phyloP scores from a whole-genome alignment of 2,888 invertebrate species.

The Megastigmus dorsalis region DNA sequence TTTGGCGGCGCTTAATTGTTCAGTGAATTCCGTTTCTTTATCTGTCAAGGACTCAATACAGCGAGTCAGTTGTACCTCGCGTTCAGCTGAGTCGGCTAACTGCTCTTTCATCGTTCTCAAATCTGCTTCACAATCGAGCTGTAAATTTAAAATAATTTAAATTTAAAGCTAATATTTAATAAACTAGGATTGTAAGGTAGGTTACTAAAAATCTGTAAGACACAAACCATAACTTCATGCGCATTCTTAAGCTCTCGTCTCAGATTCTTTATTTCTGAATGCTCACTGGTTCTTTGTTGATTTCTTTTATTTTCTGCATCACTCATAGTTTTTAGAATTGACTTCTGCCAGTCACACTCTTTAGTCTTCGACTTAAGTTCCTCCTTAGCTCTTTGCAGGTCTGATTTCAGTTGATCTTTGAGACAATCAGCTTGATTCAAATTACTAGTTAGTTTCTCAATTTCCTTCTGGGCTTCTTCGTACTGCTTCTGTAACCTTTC shows the following conservation, averaged over 20 bases:
- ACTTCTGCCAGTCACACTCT: slow-evolving; percentile 77
- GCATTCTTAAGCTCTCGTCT: slow-evolving; percentile 64
- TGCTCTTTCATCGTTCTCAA: slow-evolving; percentile 64
- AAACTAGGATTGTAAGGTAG: too few species aligned
- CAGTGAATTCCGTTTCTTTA: slow-evolving; percentile 80
- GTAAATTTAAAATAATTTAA: slow-evolving; percentile 1
- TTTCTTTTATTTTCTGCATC: slow-evolving; percentile 67
- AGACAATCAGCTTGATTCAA: slow-evolving; percentile 67
- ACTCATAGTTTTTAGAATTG: slow-evolving; percentile 72
- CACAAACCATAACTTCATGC: slow-evolving; percentile 63
- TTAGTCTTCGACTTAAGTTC: slow-evolving; percentile 76
- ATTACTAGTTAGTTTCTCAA: slow-evolving; percentile 72
- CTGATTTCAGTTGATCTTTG: slow-evolving; percentile 76
- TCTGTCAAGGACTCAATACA: slow-evolving; percentile 80
- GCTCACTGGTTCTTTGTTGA: slow-evolving; percentile 61
- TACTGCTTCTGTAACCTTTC: slow-evolving; percentile 75
- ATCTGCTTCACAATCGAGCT: slow-evolving; percentile 66
- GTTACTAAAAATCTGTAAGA: not conserved
- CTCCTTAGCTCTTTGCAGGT: slow-evolving; percentile 75
- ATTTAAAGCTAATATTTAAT: slow-evolving; percentile 1
- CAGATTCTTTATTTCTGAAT: slow-evolving; percentile 62
- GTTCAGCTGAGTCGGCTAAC: slow-evolving; percentile 59
- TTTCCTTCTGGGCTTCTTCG: slow-evolving; percentile 74
- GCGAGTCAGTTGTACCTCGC: slow-evolving; percentile 59
- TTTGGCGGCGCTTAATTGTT: slow-evolving; percentile 69